Base-by-base conservation (phyloP, 2,888 invertebrate species). In the Horisme vitalbata region DNA sequence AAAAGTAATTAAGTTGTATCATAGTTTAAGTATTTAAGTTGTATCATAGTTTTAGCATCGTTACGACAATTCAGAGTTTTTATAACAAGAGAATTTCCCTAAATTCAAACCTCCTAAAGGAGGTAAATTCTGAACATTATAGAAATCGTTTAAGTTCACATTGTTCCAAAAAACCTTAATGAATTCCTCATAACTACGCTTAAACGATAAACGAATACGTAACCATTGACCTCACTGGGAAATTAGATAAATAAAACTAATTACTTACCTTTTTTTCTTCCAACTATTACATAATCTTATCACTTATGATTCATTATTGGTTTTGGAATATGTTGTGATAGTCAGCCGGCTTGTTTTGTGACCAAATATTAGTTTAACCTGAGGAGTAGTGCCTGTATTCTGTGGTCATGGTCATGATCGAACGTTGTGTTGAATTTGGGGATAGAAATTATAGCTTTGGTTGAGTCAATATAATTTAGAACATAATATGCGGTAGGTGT, bases 271-370 rank as follows among this genome's bases (percentile, higher is more conserved):
- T 48, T 35, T 44, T 32, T 44, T n/a, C 8, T 33, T 20, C 24
- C 3, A 23, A 23, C 39, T 45, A 23, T 52, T 51, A 41, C 45
- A 41, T 57, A 46, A 55, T 15, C 11, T 41, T 51, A 51, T 43
- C 51, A 31, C 18, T 36, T 41, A 59, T 80, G 79, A 81, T 61
- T 78, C 75, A 79, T 61, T 75, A 67, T 79, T 80, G 75, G 71
- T 75, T 75, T 73, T 66, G 51, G 58, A 55, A 48, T 48, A 58
- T 73, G 71, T 77, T 75, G 70, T 71, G 63, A 61, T 71, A 68
- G 67, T 71, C 65, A 64, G 56, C 54, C 63, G 59, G 53, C 59
- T 37, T 70, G 63, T 71, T 71, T 68, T 60, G 66, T 68, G 23
- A 46, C 51, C 63, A 74, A 78, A 76, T 66, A 74, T 80, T 80